These are phyloP conservation scores for Chaetodon auriga DNA, from an alignment of 2,113 vertebrate species.

Conservation along the genomic window DNA sequence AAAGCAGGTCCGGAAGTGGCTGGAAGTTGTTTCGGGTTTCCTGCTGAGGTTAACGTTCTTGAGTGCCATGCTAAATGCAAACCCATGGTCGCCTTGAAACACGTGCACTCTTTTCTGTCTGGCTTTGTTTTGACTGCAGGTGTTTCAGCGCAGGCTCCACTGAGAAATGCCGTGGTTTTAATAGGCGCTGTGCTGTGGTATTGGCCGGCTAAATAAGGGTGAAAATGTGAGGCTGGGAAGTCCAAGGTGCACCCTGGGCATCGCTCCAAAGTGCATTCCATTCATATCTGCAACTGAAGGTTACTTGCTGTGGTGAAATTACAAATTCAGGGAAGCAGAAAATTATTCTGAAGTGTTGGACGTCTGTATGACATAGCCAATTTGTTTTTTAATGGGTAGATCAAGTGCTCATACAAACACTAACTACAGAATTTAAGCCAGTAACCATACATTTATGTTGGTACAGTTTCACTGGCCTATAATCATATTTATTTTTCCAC, in stretches of 20 bases:
- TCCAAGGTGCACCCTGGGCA: constrained; percentile 69
- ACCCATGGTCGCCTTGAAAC: constrained; percentile 13
- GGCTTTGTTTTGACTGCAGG: constrained; percentile 18
- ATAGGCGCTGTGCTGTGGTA: not conserved
- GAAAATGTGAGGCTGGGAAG: constrained; percentile 47
- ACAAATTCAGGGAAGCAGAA: constrained; percentile 49
- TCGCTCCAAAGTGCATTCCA: constrained; percentile 69
- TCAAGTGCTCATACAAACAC: constrained; percentile 32
- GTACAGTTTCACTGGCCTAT: constrained; percentile 14
- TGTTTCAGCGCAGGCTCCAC: constrained; percentile 15
- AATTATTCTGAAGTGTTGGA: constrained; percentile 28
- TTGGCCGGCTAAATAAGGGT: constrained; percentile 15
- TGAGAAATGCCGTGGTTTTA: constrained; percentile 1
- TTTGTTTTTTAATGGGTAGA: constrained; percentile 26
- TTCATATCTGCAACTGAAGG: constrained; percentile 69
- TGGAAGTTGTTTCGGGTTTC: constrained; percentile 74
- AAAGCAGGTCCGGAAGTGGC: constrained; percentile 74
- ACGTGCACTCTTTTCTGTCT: not conserved
- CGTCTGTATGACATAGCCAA: constrained; percentile 44
- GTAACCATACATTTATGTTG: constrained; percentile 12
- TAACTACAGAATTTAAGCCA: constrained; percentile 31
- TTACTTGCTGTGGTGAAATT: constrained; percentile 54
- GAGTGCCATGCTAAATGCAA: constrained; percentile 57
- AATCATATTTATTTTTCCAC: constrained; percentile 24
- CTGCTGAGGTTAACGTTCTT: constrained; percentile 71